A percentile compares a stretch with the other conserved stretches of the same genome.
These are phyloP conservation scores for Sebastes reedi DNA, from an alignment of 2,797 vertebrate species.

Conservation along the genomic window DNA sequence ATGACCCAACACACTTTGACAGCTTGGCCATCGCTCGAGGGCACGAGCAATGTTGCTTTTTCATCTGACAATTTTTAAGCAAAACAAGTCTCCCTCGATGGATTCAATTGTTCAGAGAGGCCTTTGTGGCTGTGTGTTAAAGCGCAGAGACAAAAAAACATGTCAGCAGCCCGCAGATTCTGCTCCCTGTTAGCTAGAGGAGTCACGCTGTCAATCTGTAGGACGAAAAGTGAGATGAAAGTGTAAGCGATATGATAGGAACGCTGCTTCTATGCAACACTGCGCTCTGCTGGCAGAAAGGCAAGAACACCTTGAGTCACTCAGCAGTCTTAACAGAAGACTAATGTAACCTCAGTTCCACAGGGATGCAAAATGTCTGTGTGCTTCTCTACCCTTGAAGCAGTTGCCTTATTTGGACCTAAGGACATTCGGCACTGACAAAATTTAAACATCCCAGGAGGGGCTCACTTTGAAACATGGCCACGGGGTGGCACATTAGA, in stretches of 20 bases:
- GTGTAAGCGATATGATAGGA: conserved; percentile 66
- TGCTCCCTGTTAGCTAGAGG: conserved; percentile 62
- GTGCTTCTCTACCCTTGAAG: conserved; percentile 73
- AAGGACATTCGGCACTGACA: conserved; percentile 71
- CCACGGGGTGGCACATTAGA: conserved; percentile 70
- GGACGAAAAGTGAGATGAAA: conserved; percentile 73
- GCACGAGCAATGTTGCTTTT: conserved; percentile 79
- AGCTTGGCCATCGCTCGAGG: conserved; percentile 82
- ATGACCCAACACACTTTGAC: conserved; percentile 85
- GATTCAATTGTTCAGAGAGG: conserved; percentile 71
- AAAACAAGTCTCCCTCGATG: conserved; percentile 68
- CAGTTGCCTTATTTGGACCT: conserved; percentile 72
- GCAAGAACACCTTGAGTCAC: conserved; percentile 24
- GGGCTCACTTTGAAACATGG: conserved; percentile 63
- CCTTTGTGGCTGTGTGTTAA: conserved; percentile 63
- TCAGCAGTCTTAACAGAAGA: conserved; percentile 46
- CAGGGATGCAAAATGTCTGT: conserved; percentile 54
- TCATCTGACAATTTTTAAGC: conserved; percentile 80
- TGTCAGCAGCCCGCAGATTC: conserved; percentile 69
- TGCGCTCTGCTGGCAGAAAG: conserved; percentile 80
- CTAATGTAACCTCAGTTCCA: conserved; percentile 68
- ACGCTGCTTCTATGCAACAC: conserved; percentile 79
- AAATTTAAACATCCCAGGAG: conserved; percentile 73
- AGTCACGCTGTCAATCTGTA: conserved; percentile 76
- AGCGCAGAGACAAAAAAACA: conserved; percentile 66